Evolutionary conservation across 2,888 invertebrate genomes (phyloP), one percentile per base, ranked within the genome.

Genomic region (Tetranychus truncatus): DNA sequence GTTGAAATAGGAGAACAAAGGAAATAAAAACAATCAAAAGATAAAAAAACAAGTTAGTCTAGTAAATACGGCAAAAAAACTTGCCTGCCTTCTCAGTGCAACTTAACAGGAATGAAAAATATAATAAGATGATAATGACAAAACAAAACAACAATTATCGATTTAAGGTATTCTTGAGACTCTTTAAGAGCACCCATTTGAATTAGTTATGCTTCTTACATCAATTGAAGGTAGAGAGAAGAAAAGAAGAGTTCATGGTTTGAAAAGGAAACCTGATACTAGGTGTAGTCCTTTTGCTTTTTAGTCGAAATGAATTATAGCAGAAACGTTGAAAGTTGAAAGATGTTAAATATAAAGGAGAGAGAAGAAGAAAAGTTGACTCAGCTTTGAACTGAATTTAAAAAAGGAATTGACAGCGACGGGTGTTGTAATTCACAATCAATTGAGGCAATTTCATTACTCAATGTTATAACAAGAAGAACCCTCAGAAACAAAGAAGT

Each of bases 41-140:
- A 15, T 3, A 15, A 55, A 21, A 65, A 73, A 21, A 65, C n/a
- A 67, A 71, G 24, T 20, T 11, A 74, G 9, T 74, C 18, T 15
- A 44, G 66, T 20, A 76, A 73, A 74, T n/a, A 55, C 72, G 72
- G n/a, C 55, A 71, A 24, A 46, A n/a, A 67, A 67, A 11, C 24
- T 67, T 67, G 20, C 24, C 20, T 21, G 67, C 67, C 20, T 67
- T 21, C 67, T 67, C 67, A 21, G n/a, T 24, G 2, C n/a, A 9
- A 21, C n/a, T 67, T 46, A 55, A 73, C 24, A 9, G 18, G n/a
- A 65, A 24, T 73, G 73, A 45, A 18, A 6, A 18, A 66, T 34
- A 34, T 34, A 34, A 34, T 34, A 34, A 34, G 34, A 34, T 34
- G 34, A 34, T 34, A 34, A 34, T 34, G 34, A 34, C 5, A 34